phyloP scores from a whole-genome alignment of 2,113 vertebrate species.

The Panthera tigris region DNA sequence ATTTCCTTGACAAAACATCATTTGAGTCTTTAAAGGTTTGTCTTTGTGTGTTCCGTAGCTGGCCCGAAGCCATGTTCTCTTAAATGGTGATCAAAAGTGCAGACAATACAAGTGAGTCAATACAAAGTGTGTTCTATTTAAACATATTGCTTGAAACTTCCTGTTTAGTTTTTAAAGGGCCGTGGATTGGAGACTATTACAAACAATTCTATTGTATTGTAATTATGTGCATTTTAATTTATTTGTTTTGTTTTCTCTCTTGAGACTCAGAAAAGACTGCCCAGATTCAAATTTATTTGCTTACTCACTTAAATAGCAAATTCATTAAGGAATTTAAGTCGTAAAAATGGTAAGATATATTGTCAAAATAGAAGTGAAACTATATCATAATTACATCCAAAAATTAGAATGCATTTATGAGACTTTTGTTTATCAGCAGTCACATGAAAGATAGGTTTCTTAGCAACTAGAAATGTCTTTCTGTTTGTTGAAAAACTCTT shows the following conservation, averaged over 20 bases:
- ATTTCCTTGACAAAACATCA: constrained; percentile 81
- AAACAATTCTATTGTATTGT: constrained; percentile 9
- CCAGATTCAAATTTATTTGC: neutral
- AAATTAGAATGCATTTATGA: constrained; percentile 16
- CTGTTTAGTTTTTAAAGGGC: constrained; percentile 64
- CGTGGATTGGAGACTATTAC: constrained; percentile 54
- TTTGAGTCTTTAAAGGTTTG: constrained; percentile 76
- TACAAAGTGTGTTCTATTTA: constrained; percentile 69
- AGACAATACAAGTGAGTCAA: constrained; percentile 61
- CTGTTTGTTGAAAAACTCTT: constrained; percentile 83
- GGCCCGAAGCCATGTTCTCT: constrained; percentile 79
- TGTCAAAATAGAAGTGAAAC: constrained; percentile 19
- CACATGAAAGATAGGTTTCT: constrained; percentile 82
- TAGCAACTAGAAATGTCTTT: constrained; percentile 84
- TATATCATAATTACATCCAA: neutral
- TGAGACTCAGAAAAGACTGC: constrained; percentile 77
- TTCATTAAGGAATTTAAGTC: neutral
- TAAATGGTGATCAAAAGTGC: constrained; percentile 78
- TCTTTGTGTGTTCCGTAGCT: constrained; percentile 77
- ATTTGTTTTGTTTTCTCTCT: constrained; percentile 55
- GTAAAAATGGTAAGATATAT: neutral
- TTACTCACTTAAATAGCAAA: constrained; percentile 30
- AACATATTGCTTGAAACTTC: constrained; percentile 73
- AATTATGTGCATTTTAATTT: constrained; percentile 61
- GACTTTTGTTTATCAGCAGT: neutral